Conservation (phyloP, 37 sponge, comb jelly and placozoan genomes). For the Tethya wilhelma region DNA sequence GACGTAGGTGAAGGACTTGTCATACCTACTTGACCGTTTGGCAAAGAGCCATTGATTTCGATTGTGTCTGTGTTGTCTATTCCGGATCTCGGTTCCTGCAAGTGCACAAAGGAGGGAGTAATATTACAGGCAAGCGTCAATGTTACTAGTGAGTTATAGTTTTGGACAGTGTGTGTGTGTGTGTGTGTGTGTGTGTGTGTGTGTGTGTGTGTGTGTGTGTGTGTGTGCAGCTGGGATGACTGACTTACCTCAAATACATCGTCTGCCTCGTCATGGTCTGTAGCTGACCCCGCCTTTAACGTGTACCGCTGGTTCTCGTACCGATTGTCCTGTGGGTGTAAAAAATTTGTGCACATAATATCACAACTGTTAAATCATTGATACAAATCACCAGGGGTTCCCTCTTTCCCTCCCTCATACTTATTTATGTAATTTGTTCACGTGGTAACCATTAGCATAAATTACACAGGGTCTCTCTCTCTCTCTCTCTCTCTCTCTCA, state of each 20-base stretch:
- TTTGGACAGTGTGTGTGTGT: slow-evolving; percentile 28
- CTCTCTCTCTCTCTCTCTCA: too few species aligned
- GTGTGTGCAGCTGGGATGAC: not conserved
- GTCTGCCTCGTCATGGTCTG: not conserved
- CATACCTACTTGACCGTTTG: too few species aligned
- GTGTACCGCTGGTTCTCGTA: slow-evolving; percentile 46
- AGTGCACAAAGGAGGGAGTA: not conserved
- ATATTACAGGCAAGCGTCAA: not conserved
- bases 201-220: slow-evolving; percentile 25
- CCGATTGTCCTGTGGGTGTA: slow-evolving; percentile 20
- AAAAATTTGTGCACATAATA: too few species aligned
- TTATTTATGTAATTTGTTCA: too few species aligned
- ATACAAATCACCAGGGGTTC: too few species aligned
- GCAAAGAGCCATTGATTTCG: too few species aligned
- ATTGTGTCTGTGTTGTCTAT: not conserved
- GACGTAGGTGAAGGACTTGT: too few species aligned
- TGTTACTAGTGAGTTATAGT: not conserved
- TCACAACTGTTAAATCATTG: too few species aligned
- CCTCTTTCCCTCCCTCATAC: too few species aligned
- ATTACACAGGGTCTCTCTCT: too few species aligned
- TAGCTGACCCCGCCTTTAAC: slow-evolving; percentile 9
- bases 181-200: slow-evolving; percentile 34
- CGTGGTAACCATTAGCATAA: too few species aligned
- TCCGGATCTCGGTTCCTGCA: not conserved
- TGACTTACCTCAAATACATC: slow-evolving; percentile 20